Evolutionary conservation across 2,797 vertebrate species (phyloP).

Genomic region (Luscinia megarhynchos): DNA sequence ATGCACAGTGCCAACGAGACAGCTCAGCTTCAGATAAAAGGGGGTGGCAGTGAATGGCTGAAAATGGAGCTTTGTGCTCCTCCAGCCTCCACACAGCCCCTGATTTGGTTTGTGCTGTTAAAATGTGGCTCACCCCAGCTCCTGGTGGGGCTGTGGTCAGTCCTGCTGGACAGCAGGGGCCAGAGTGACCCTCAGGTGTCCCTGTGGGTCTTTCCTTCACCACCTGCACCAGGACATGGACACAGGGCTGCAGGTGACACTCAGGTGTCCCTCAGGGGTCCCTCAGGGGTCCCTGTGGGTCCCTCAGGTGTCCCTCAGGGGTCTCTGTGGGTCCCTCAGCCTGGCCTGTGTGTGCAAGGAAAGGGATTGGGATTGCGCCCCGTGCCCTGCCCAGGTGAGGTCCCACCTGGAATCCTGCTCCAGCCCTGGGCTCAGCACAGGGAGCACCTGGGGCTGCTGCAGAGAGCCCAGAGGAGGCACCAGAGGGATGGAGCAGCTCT

Average conservation of each 20-base stretch:
- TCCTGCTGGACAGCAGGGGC: background rate
- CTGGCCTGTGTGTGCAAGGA: background rate
- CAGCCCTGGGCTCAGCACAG: too few species aligned
- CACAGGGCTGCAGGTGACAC: too few species aligned
- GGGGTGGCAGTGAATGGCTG: background rate
- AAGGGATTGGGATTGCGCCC: background rate
- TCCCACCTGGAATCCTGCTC: background rate
- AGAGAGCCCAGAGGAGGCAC: background rate
- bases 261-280: too few species aligned
- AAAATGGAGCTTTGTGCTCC: background rate
- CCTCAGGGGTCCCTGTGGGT: too few species aligned
- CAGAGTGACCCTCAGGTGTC: background rate
- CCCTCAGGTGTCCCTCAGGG: background rate
- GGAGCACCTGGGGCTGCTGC: background rate
- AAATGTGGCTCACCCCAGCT: too few species aligned
- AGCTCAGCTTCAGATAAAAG: rapidly evolving
- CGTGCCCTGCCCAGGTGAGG: background rate
- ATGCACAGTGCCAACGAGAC: background rate
- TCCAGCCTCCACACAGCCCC: rapidly evolving
- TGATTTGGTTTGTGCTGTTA: rapidly evolving
- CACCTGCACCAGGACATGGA: too few species aligned
- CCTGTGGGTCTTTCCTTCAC: too few species aligned
- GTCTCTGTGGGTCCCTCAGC: background rate
- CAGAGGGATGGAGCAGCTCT: background rate
- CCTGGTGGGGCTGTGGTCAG: rapidly evolving